A percentile compares a stretch with the other conserved stretches of the same genome.
Conservation (phyloP, 1,140 invertebrate genomes). For the Zaprionus vittiger region DNA sequence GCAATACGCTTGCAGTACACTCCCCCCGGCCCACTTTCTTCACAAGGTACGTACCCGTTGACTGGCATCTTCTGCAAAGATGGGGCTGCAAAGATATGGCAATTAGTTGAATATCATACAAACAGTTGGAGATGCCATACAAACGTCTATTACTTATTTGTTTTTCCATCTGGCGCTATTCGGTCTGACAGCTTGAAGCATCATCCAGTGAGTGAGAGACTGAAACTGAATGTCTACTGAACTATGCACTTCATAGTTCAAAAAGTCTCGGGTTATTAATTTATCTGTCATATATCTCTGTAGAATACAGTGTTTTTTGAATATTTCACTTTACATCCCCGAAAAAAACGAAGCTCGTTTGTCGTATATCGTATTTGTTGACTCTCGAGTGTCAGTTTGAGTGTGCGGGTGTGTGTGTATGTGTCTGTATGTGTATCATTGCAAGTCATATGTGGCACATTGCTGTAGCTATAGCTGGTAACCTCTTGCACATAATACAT, state of each 20-base stretch:
- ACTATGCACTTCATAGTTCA: conserved; percentile 64
- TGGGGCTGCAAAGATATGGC: conserved; percentile 1
- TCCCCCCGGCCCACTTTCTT: background rate
- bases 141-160: background rate
- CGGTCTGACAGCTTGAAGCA: background rate
- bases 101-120: background rate
- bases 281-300: conserved; percentile 10
- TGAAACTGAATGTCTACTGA: conserved; percentile 51
- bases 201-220: too few species aligned
- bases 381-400: background rate
- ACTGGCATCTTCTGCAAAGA: background rate
- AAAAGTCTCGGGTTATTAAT: conserved; percentile 66
- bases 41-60: background rate
- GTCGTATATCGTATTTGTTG: background rate
- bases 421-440: conserved; percentile 63
- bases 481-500: conserved; percentile 82
- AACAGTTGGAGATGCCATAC: background rate
- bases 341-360: conserved; percentile 29
- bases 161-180: background rate
- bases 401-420: background rate
- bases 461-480: conserved; percentile 70
- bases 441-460: conserved; percentile 61
- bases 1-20: conserved; percentile 51
- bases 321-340: conserved; percentile 39
- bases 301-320: background rate